Evolutionary conservation across 2,113 vertebrate genomes (phyloP).

Genomic region (Neotragus moschatus): DNA sequence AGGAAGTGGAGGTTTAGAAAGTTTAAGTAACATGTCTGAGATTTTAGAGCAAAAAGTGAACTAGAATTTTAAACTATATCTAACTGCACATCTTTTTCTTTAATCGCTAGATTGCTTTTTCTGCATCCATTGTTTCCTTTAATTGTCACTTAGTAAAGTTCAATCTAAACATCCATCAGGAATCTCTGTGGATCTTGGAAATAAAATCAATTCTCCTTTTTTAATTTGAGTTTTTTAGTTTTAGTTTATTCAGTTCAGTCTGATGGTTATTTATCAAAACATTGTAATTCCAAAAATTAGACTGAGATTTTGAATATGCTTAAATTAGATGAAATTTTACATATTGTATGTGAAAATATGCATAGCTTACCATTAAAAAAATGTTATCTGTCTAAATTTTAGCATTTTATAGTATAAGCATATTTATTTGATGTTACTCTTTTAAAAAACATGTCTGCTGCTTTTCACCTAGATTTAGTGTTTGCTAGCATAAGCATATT

Average conservation of each 20-base stretch:
- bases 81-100: neutral
- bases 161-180: neutral
- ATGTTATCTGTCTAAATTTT: neutral
- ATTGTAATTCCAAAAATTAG: neutral
- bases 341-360: neutral
- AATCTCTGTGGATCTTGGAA: neutral
- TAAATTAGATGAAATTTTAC: neutral
- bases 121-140: neutral
- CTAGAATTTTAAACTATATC: neutral
- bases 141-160: neutral
- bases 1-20: neutral
- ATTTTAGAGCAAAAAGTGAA: neutral
- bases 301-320: neutral
- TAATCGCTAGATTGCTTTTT: neutral
- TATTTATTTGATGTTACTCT: slow-evolving; percentile 1
- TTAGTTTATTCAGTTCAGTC: neutral
- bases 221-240: neutral
- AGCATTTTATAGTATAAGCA: neutral
- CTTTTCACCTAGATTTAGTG: neutral
- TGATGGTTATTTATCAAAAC: neutral
- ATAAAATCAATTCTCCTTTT: neutral
- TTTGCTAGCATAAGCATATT: slow-evolving; percentile 31
- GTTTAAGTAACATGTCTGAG: neutral
- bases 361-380: neutral
- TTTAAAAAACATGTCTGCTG: neutral